phyloP scores from a whole-genome alignment of 2,888 invertebrate species.

The Palloptera scutellata region DNA sequence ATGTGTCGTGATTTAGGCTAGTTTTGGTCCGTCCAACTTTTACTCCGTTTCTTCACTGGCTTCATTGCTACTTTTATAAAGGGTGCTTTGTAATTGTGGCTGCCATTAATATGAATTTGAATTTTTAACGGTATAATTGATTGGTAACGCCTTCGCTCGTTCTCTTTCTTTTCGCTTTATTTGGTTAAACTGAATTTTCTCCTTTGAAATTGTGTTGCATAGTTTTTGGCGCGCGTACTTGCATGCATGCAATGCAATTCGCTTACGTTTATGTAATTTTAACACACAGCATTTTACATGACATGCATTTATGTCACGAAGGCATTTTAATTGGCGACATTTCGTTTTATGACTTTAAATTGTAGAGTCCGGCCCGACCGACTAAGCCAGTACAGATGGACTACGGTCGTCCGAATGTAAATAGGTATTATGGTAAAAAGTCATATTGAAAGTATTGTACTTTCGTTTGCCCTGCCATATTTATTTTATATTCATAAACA shows the following conservation, averaged over 20 bases:
- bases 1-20: constrained; percentile 18
- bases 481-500: background rate
- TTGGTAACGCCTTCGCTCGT: constrained; percentile 25
- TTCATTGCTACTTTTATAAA: constrained; percentile 21
- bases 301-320: constrained; percentile 62
- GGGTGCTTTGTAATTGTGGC: constrained; percentile 36
- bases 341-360: constrained; percentile 61
- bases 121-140: constrained; percentile 39
- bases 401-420: background rate
- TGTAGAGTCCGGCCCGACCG: constrained; percentile 41
- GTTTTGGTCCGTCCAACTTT: constrained; percentile 6
- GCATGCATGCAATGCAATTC: constrained; percentile 30
- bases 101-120: constrained; percentile 38
- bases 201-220: constrained; percentile 56
- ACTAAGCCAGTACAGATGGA: background rate
- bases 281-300: constrained; percentile 44
- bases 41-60: background rate
- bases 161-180: constrained; percentile 19
- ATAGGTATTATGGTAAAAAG: no score
- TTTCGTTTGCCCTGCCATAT: background rate
- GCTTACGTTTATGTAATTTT: constrained; percentile 34
- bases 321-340: constrained; percentile 62
- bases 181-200: constrained; percentile 50
- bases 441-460: no score
- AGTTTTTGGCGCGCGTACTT: constrained; percentile 55